Percentiles rank a stretch among this genome's conserved stretches.
Evolutionary conservation across 2,797 vertebrate genomes (phyloP).

Genomic region (Cetoscarus ocellatus): DNA sequence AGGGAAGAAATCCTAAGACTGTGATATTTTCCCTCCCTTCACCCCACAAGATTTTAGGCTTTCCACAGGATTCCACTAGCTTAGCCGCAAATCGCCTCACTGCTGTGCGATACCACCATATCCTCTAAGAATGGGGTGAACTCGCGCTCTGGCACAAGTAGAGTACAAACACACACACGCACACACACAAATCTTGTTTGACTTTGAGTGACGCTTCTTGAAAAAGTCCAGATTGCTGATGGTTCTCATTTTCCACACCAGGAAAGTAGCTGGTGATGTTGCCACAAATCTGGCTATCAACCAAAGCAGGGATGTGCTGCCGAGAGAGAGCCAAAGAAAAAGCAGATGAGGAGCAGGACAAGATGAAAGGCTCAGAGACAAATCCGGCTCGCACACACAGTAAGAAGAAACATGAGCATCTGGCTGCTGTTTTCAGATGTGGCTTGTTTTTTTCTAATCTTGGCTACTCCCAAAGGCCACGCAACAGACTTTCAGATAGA

Average conservation of each 20-base stretch:
- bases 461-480: constrained; percentile 37
- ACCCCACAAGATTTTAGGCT: constrained; percentile 84
- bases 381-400: constrained; percentile 67
- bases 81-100: constrained; percentile 84
- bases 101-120: constrained; percentile 73
- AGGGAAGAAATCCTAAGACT: constrained; percentile 82
- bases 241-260: constrained; percentile 75
- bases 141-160: constrained; percentile 65
- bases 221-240: constrained; percentile 74
- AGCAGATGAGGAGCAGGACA: constrained; percentile 66
- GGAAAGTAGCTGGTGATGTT: constrained; percentile 71
- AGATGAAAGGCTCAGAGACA: constrained; percentile 79
- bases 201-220: constrained; percentile 78
- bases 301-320: constrained; percentile 54
- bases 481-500: constrained; percentile 24
- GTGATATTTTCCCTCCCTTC: constrained; percentile 81
- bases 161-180: constrained; percentile 21
- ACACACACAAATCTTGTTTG: constrained; percentile 69
- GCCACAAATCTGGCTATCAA: constrained; percentile 77
- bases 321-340: constrained; percentile 50
- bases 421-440: constrained; percentile 61
- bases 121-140: constrained; percentile 75
- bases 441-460: constrained; percentile 61
- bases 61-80: constrained; percentile 81
- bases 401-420: constrained; percentile 70